Percentiles rank a stretch among this genome's conserved stretches.
Evolutionary conservation across 2,797 vertebrate genomes (phyloP).

Genomic region (Gymnothorax javanicus): DNA sequence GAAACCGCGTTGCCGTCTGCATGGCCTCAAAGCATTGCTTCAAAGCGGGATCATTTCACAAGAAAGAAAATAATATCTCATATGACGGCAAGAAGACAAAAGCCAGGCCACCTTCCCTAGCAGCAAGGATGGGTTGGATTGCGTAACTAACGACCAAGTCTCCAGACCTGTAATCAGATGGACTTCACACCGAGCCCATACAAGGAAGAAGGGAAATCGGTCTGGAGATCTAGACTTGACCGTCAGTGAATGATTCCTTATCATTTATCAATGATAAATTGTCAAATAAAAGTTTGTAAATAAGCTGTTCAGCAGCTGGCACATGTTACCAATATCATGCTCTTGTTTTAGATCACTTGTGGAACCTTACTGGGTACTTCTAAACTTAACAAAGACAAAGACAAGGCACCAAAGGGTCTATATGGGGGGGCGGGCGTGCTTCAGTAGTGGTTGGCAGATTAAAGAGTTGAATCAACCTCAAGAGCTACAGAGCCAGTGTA

Average conservation of each 20-base stretch:
- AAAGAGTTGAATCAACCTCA: not conserved
- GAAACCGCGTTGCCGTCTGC: conserved; percentile 54
- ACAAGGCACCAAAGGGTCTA: not conserved
- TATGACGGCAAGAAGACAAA: conserved; percentile 64
- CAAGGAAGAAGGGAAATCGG: not conserved
- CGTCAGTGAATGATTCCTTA: not conserved
- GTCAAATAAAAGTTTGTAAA: not conserved
- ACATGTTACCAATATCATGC: not conserved
- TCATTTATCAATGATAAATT: not conserved
- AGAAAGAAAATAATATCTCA: conserved; percentile 72
- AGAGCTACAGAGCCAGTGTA: conserved; percentile 12
- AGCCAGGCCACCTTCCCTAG: conserved; percentile 26
- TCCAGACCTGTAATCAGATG: conserved; percentile 35
- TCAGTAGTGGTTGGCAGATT: not conserved
- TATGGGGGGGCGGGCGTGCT: not conserved
- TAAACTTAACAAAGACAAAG: not conserved
- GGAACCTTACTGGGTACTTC: not conserved
- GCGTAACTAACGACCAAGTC: conserved; percentile 40
- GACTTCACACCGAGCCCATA: not conserved
- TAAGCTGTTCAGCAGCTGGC: not conserved
- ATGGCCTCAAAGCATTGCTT: conserved; percentile 60
- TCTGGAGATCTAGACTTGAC: not conserved
- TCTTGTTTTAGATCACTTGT: not conserved
- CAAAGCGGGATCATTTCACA: conserved; percentile 68
- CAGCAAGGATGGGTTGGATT: conserved; percentile 44